Conservation (phyloP, 64 coral and sea anemone species). For the Pachyseris speciosa region DNA sequence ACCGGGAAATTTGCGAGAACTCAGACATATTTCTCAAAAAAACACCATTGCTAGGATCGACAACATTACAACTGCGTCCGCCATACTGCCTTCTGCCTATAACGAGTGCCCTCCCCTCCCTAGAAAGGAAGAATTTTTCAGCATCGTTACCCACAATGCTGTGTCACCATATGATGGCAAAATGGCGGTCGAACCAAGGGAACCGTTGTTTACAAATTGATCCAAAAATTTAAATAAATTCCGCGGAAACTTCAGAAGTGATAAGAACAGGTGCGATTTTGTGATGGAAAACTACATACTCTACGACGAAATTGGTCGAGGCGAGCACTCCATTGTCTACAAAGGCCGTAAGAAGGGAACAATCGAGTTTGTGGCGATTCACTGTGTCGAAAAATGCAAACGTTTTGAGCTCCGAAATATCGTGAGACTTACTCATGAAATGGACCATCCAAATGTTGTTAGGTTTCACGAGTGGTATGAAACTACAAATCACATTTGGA, state of each 20-base stretch:
- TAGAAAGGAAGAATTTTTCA: neutral
- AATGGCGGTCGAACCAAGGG: constrained; percentile 63
- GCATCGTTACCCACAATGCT: constrained; percentile 53
- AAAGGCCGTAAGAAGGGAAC: constrained; percentile 98
- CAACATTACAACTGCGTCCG: constrained; percentile 1
- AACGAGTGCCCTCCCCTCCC: neutral
- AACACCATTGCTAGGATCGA: neutral
- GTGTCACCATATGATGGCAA: neutral
- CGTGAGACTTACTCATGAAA: constrained; percentile 94
- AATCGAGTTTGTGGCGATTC: constrained; percentile 96
- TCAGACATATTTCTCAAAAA: constrained; percentile 60
- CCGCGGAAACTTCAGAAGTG: neutral
- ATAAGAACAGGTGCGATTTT: neutral
- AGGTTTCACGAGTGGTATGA: constrained; percentile 98
- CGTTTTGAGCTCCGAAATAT: constrained; percentile 94
- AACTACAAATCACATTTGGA: constrained; percentile 99
- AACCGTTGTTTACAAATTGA: constrained; percentile 63
- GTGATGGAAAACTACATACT: constrained; percentile 97
- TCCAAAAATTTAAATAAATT: neutral
- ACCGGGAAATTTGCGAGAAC: constrained; percentile 74
- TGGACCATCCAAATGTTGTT: constrained; percentile 91
- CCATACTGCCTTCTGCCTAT: neutral
- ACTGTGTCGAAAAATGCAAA: constrained; percentile 96
- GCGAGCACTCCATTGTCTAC: constrained; percentile 94
- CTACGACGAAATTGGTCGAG: constrained; percentile 96